phyloP scores from a whole-genome alignment of 2,113 vertebrate species.

The Elachura formosa region DNA sequence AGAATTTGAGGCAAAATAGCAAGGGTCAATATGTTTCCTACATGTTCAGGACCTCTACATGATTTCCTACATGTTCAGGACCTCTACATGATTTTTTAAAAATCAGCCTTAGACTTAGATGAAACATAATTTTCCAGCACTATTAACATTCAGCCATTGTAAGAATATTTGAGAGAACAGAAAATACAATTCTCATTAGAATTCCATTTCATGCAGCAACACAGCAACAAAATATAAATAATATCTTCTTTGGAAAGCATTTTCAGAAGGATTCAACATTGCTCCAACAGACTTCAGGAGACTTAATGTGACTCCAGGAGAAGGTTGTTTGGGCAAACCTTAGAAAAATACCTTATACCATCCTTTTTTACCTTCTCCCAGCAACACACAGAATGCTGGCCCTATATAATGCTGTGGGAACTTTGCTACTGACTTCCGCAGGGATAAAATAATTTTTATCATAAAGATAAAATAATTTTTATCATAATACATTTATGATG shows the following conservation, averaged over 20 bases:
- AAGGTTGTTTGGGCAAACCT: not conserved
- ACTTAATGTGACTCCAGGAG: not conserved
- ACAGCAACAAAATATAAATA: not conserved
- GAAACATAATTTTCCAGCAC: rapidly evolving
- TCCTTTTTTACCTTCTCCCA: not conserved
- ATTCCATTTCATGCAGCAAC: not conserved
- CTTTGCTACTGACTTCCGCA: not conserved
- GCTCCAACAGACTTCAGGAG: not conserved
- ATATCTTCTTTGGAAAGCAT: not conserved
- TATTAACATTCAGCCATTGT: not conserved
- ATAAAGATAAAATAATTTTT: not conserved
- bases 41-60: not conserved
- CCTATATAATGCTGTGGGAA: rapidly evolving
- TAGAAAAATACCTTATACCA: not conserved
- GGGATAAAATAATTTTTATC: not conserved
- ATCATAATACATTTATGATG: not conserved
- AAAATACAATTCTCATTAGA: not conserved
- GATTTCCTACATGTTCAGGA: not conserved
- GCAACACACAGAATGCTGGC: not conserved
- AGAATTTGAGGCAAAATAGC: not conserved
- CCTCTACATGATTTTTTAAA: not conserved
- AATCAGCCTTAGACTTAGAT: not conserved
- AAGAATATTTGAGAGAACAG: not conserved
- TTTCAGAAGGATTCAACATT: not conserved
- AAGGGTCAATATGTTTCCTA: not conserved